These are phyloP conservation scores for Heliconius congener DNA, from an alignment of 1,140 invertebrate species.

Conservation along the genomic window DNA sequence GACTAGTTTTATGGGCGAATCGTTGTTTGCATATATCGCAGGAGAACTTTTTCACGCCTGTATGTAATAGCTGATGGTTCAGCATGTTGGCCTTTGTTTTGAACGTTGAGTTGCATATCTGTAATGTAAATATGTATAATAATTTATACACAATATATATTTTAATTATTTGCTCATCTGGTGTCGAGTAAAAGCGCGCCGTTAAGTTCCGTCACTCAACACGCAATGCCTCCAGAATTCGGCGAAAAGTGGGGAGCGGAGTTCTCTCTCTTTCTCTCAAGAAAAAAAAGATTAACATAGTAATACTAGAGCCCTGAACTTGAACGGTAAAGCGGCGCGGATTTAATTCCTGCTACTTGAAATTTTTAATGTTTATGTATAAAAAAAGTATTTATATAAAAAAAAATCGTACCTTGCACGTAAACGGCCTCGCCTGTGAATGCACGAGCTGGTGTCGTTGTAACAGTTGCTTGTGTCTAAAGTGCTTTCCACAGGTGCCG, in stretches of 20 bases:
- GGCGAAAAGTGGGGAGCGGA: no score
- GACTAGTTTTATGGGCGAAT: conserved; percentile 88
- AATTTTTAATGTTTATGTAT: no score
- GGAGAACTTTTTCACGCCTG: conserved; percentile 86
- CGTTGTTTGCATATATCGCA: conserved; percentile 90
- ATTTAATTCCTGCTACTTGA: no score
- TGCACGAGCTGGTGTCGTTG: conserved; percentile 87
- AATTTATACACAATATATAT: no score
- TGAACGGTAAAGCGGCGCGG: no score
- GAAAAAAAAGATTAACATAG: no score
- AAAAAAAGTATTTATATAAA: background rate
- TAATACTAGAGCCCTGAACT: no score
- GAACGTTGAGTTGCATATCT: conserved; percentile 84
- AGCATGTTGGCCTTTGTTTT: conserved; percentile 87
- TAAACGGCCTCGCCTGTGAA: conserved; percentile 84
- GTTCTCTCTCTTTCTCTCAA: no score
- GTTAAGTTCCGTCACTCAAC: no score
- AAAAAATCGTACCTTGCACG: conserved; percentile 76
- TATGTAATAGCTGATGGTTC: conserved; percentile 86
- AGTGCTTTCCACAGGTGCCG: conserved; percentile 86
- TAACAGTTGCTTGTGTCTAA: conserved; percentile 87
- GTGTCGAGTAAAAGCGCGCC: no score
- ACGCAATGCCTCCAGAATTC: no score
- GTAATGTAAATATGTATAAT: conserved; percentile 30
- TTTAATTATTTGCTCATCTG: no score